Percentiles rank a stretch among this genome's conserved stretches.
Conservation (phyloP, 2,888 invertebrate species). For the Epinotia bilunana region DNA sequence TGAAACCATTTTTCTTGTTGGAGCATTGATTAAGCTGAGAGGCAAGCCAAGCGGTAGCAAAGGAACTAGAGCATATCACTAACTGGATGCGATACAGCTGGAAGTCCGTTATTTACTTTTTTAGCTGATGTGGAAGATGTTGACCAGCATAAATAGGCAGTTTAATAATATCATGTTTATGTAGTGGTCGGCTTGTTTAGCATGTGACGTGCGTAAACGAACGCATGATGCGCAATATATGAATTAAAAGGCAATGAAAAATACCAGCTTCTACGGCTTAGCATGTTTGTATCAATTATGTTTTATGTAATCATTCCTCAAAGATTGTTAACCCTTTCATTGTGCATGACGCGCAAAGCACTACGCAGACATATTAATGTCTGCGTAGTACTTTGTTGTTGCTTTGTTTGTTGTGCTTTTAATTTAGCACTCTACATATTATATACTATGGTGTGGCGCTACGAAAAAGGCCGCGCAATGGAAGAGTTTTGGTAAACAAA, state of each 20-base stretch:
- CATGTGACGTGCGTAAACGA: slow-evolving; percentile 30
- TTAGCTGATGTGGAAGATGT: slow-evolving; percentile 31
- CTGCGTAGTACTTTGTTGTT: too few relatives aligned
- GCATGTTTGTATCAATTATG: background rate
- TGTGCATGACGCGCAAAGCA: background rate
- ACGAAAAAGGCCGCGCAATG: background rate
- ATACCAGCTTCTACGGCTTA: slow-evolving; percentile 1
- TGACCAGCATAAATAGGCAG: slow-evolving; percentile 35
- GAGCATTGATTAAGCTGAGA: slow-evolving; percentile 41
- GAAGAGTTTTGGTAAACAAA: too few relatives aligned
- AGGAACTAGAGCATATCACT: slow-evolving; percentile 73
- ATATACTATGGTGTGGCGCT: background rate
- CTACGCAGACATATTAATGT: too few relatives aligned
- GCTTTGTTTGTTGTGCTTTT: too few relatives aligned
- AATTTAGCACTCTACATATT: background rate
- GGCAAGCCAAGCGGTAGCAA: slow-evolving; percentile 56
- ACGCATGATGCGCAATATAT: slow-evolving; percentile 11
- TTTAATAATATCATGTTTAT: slow-evolving; percentile 43
- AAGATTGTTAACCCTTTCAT: background rate
- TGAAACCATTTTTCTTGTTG: slow-evolving; percentile 34
- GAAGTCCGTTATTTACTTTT: slow-evolving; percentile 40
- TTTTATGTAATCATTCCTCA: background rate
- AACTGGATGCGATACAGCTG: slow-evolving; percentile 62
- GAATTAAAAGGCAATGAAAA: slow-evolving; percentile 21
- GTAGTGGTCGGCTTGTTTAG: slow-evolving; percentile 33